Percentiles rank a stretch among this genome's conserved stretches.
Conservation (phyloP, 2,888 invertebrate genomes). For the Chironomus riparius region DNA sequence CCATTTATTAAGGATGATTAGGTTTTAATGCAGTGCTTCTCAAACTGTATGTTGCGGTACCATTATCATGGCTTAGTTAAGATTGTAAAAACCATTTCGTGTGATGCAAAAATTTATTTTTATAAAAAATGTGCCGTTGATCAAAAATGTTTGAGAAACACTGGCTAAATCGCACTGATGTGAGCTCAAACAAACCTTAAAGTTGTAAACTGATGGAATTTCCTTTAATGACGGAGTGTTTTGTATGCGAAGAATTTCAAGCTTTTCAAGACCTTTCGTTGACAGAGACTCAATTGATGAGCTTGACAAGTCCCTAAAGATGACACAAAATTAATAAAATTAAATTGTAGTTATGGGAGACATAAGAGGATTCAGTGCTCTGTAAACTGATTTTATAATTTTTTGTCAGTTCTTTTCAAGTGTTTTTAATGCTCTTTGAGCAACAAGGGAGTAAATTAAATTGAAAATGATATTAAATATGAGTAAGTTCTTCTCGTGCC, state of each 20-base stretch:
- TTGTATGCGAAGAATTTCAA: slow-evolving; percentile 63
- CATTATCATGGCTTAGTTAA: too few relatives aligned
- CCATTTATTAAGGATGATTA: too few relatives aligned
- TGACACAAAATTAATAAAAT: background rate
- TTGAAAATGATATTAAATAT: too few relatives aligned
- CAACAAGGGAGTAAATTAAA: too few relatives aligned
- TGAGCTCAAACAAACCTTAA: slow-evolving; percentile 48
- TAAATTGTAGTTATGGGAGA: background rate
- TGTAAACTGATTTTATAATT: background rate
- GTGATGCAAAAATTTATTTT: too few relatives aligned
- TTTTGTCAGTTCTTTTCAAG: background rate
- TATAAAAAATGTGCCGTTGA: too few relatives aligned
- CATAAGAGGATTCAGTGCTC: background rate
- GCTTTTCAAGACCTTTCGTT: slow-evolving; percentile 57
- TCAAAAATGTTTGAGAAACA: too few relatives aligned
- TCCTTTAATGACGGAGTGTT: slow-evolving; percentile 66
- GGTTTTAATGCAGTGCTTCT: too few relatives aligned
- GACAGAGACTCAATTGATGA: slow-evolving; percentile 68
- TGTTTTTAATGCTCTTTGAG: background rate
- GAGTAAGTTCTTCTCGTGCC: too few relatives aligned
- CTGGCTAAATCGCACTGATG: too few relatives aligned
- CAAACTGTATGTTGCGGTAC: too few relatives aligned
- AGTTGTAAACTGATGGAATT: slow-evolving; percentile 75
- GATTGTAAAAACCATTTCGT: too few relatives aligned
- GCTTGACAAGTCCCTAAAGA: slow-evolving; percentile 66